phyloP scores from a whole-genome alignment of 2,113 vertebrate genomes.

The Tor tambroides region DNA sequence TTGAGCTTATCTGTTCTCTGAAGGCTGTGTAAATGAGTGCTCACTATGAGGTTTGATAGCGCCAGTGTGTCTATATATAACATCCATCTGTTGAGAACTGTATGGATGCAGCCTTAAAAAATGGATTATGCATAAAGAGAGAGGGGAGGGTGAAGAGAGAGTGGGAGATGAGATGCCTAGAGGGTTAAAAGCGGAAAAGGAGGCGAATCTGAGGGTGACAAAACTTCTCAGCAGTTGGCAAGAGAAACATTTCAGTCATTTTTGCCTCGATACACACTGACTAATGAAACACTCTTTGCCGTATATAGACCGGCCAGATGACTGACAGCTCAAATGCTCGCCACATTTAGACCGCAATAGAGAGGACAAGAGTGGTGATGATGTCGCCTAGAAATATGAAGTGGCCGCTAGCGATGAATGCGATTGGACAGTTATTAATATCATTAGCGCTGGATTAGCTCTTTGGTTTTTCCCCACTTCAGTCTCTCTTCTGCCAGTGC shows the following conservation, averaged over 20 bases:
- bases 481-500: neutral
- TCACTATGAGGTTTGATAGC: neutral
- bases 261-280: constrained; percentile 9
- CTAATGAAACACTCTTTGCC: constrained; percentile 38
- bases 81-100: constrained; percentile 54
- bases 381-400: constrained; percentile 51
- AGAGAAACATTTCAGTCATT: constrained; percentile 19
- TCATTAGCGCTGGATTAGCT: constrained; percentile 50
- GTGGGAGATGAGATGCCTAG: constrained; percentile 1
- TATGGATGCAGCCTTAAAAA: constrained; percentile 53
- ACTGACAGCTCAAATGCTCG: constrained; percentile 46
- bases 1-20: neutral
- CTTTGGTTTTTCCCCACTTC: constrained; percentile 6
- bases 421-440: constrained; percentile 58
- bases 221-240: neutral
- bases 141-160: neutral
- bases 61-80: constrained; percentile 41
- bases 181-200: neutral
- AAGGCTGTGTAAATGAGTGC: constrained; percentile 13
- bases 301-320: constrained; percentile 38
- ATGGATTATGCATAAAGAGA: constrained; percentile 56
- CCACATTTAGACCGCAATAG: constrained; percentile 53
- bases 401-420: constrained; percentile 37
- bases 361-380: constrained; percentile 43
- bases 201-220: constrained; percentile 9